Evolutionary conservation across 2,797 vertebrate species (phyloP).

Genomic region (Sebastes steindachneri): DNA sequence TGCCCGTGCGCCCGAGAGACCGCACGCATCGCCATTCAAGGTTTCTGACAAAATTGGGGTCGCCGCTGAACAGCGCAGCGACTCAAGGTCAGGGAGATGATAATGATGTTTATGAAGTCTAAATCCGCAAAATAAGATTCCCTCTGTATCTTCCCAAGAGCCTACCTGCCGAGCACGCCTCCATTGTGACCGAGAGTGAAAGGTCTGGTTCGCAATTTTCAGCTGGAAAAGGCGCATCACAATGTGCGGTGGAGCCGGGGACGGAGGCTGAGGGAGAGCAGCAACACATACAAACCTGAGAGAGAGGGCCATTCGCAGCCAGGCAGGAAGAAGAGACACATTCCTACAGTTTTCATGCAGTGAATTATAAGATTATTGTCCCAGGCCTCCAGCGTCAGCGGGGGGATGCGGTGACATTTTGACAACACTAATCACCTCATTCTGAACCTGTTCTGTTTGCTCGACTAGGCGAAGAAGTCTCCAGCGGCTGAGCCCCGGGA

Average conservation of each 20-base stretch:
- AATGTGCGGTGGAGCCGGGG: conserved; percentile 20
- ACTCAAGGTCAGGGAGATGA: conserved; percentile 67
- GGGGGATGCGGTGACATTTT: conserved; percentile 62
- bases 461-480: conserved; percentile 35
- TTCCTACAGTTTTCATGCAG: conserved; percentile 11
- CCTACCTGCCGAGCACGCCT: conserved; percentile 50
- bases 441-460: conserved; percentile 60
- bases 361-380: conserved; percentile 58
- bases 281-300: background rate
- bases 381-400: conserved; percentile 28
- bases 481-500: conserved; percentile 14
- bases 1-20: conserved; percentile 35
- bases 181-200: conserved; percentile 49
- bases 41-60: conserved; percentile 74
- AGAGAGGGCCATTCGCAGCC: conserved; percentile 16
- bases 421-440: conserved; percentile 70
- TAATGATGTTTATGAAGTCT: conserved; percentile 80
- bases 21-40: conserved; percentile 49
- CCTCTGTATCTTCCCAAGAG: conserved; percentile 59
- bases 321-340: conserved; percentile 7
- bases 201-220: conserved; percentile 66
- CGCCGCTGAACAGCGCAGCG: conserved; percentile 44
- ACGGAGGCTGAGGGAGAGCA: conserved; percentile 21
- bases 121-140: conserved; percentile 74
- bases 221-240: conserved; percentile 11